Base-by-base conservation (phyloP, 2,113 vertebrate genomes). In the Henicopernis longicauda region DNA sequence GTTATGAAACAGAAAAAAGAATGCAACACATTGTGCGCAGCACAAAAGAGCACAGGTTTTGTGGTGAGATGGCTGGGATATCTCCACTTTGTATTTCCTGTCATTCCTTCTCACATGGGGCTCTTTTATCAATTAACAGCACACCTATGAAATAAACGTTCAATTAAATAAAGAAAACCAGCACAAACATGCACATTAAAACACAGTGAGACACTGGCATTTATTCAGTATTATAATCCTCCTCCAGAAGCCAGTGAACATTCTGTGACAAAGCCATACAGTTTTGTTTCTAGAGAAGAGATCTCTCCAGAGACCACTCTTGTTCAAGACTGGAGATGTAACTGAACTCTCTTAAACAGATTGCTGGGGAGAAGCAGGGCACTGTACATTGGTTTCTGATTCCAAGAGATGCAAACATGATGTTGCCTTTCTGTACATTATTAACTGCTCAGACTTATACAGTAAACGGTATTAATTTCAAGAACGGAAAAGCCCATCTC, bases 61-160 rank as follows among this genome's bases (percentile, higher is more conserved):
- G 16, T 13, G 9, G 42, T 44, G 52, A 83, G 45, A 45, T 81
- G 45, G 34, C 44, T 87, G 80, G 29, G 31, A 85, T 86, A 86
- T 88, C 67, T 94, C 47, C 44, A 21, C 31, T 86, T 72, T 42
- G 3, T 71, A 23, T 86, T 96, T 96, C 82, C 90, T 90, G 67
- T 27, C 16, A 17, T 90, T 83, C 70, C 94, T 92, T 40, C 44
- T 88, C 72, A 88, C 19, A 36, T 49, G 61, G 36, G 73, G 16
- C 44, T 95, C 38, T 89, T 92, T 78, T 73, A 93, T 83, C 82
- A 88, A 90, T 94, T 83, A 96, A 32, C 26, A 92, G 49, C 61
- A 93, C 55, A 94, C 54, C 38, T 78, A 79, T 89, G 67, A 82
- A 89, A 63, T 58, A 70, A 61, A 79, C 25, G 13, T 49, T 80